A percentile compares a stretch with the other conserved stretches of the same genome.
Conservation (phyloP, 2,888 invertebrate species). For the Lepetodrilus schrolli region DNA sequence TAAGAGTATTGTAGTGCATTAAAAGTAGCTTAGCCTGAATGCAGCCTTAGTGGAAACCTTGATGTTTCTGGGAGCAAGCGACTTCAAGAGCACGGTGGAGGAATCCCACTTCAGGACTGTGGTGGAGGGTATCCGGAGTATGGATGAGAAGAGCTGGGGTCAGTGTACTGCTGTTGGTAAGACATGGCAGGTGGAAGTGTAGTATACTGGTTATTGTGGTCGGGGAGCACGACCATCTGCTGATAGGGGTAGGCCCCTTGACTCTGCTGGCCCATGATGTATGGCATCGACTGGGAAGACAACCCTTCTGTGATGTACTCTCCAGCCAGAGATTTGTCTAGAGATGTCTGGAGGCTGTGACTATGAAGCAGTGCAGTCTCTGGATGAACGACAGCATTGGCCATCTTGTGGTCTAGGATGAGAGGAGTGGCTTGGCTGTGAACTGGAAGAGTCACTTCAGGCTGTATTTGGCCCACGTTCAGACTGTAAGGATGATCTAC, state of each 20-base stretch:
- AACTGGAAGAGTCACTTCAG: background rate
- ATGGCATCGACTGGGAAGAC: background rate
- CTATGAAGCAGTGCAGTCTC: background rate
- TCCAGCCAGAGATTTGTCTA: background rate
- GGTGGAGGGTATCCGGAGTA: background rate
- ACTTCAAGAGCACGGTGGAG: background rate
- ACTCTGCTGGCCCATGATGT: background rate
- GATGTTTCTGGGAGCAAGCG: too few relatives aligned
- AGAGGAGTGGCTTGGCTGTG: background rate
- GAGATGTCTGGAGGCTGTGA: background rate
- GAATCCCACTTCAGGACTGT: background rate
- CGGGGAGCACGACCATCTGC: slow-evolving; percentile 7
- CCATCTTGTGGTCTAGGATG: background rate
- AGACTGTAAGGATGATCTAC: background rate
- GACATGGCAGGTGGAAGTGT: background rate
- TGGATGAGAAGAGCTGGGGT: background rate
- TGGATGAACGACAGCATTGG: background rate
- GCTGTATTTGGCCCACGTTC: background rate
- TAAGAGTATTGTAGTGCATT: too few relatives aligned
- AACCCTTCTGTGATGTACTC: background rate
- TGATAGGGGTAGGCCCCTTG: background rate
- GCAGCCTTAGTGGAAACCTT: too few relatives aligned
- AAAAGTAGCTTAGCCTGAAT: too few relatives aligned
- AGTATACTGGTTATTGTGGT: background rate
- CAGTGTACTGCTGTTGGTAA: background rate